Evolutionary conservation across 2,797 vertebrate species (phyloP).

Genomic region (Ptychadena robeensis): DNA sequence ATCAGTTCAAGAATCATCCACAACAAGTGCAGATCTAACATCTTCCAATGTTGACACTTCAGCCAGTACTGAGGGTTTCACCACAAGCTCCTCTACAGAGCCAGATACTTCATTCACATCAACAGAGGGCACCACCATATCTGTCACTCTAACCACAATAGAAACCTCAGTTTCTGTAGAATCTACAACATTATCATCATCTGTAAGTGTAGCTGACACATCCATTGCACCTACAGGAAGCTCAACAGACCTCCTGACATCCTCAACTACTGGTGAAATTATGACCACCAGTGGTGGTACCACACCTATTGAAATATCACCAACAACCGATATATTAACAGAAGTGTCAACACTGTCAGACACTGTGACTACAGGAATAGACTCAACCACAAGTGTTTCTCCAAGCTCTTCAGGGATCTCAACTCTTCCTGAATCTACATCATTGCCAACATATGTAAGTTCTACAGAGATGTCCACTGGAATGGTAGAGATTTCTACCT

Average conservation of each 20-base stretch:
- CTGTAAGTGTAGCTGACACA: no score
- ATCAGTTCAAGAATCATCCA: not conserved
- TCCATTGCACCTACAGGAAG: no score
- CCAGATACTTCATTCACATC: not conserved
- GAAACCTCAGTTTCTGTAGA: not conserved
- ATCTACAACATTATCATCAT: no score
- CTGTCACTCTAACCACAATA: not conserved
- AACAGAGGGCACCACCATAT: not conserved
- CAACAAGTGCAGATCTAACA: not conserved
- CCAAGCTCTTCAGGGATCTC: not conserved
- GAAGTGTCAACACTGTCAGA: not conserved
- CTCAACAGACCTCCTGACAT: no score
- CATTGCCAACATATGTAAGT: no score
- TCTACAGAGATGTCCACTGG: no score
- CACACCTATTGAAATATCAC: not conserved
- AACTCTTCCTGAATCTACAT: no score
- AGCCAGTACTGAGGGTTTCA: not conserved
- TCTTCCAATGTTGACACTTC: not conserved
- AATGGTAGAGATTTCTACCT: no score
- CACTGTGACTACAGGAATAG: not conserved
- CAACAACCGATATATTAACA: no score
- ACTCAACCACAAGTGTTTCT: not conserved
- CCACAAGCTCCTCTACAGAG: not conserved
- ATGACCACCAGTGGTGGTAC: not conserved
- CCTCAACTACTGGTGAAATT: no score